Evolutionary conservation across 2,888 invertebrate species (phyloP), one percentile per base, ranked within the genome.

Genomic region (Serrognathus titanus): DNA sequence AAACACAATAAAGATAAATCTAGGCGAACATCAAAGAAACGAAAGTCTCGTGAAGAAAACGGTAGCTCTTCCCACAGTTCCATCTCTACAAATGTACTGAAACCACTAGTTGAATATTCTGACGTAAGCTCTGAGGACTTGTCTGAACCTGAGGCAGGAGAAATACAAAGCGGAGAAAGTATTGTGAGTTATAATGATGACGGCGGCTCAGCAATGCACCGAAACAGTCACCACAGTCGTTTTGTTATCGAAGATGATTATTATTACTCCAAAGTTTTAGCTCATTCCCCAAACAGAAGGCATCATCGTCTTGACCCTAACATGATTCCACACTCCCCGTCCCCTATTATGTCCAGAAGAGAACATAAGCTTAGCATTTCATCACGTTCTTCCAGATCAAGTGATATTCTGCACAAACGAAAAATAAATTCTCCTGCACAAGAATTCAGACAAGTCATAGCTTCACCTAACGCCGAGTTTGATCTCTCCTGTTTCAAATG

Each of bases 51-150:
- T 63, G 75, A 80, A 66, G 78, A 78, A 58, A 72, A 71, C 65
- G 59, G 60, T 38, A 69, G 70, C 55, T 73, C 75, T 9, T 57
- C 75, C 57, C 75, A 75, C 58, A 75, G 72, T 55, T 69, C 75
- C 55, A 73, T 45, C 36, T 41, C 78, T 36, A 75, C 77, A n/a
- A 76, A 77, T 12, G 72, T 77, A 50, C 66, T 75, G 11, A 82
- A 82, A 68, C 82, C 84, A 53, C 73, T 91, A 64, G 91, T 90
- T 53, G 93, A 94, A 76, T 94, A 94, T 78, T 94, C 94, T 11
- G 94, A 94, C 79, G 94, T 94, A 36, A 93, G 93, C 78, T 94
- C 93, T 10, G 93, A 94, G 77, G 93, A 91, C 72, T 84, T 94
- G 59, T 92, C 93, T 36, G 93, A 89, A 71, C 91, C 92, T 1